Conservation (phyloP, 2,888 invertebrate genomes). For the Notodonta ziczac region DNA sequence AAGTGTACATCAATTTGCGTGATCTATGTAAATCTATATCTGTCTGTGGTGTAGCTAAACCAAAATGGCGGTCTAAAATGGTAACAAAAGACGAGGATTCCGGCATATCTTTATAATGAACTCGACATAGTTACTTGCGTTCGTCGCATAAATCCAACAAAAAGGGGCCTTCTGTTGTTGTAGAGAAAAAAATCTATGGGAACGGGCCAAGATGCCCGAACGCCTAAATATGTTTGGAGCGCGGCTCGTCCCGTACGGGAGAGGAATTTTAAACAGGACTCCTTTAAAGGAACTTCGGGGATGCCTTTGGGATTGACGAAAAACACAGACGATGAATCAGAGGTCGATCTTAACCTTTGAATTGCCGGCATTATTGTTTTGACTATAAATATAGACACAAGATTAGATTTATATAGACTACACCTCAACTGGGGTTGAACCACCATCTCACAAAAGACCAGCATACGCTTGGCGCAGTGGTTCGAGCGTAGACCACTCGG, state of each 20-base stretch:
- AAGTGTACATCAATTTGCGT: too few species aligned
- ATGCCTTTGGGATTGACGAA: slow-evolving; percentile 56
- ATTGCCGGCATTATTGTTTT: neutral
- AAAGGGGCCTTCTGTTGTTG: slow-evolving; percentile 40
- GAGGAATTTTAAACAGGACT: slow-evolving; percentile 77
- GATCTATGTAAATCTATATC: too few species aligned
- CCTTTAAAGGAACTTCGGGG: slow-evolving; percentile 67
- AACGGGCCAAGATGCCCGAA: slow-evolving; percentile 61
- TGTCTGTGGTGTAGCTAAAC: too few species aligned
- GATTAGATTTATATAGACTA: too few species aligned
- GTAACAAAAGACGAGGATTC: slow-evolving; percentile 21
- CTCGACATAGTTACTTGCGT: slow-evolving; percentile 34
- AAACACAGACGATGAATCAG: slow-evolving; percentile 56
- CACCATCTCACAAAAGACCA: too few species aligned
- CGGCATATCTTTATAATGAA: slow-evolving; percentile 37
- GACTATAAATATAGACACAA: neutral
- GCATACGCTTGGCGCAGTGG: too few species aligned
- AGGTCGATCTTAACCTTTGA: slow-evolving; percentile 25
- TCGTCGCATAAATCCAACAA: slow-evolving; percentile 42
- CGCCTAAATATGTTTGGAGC: slow-evolving; percentile 77
- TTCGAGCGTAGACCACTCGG: too few species aligned
- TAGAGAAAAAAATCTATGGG: slow-evolving; percentile 65
- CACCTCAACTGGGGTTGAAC: too few species aligned
- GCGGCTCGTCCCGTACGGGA: slow-evolving; percentile 66
- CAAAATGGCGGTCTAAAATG: slow-evolving; percentile 12